Conservation (phyloP, 2,888 invertebrate species). For the Chloroclysta siterata region DNA sequence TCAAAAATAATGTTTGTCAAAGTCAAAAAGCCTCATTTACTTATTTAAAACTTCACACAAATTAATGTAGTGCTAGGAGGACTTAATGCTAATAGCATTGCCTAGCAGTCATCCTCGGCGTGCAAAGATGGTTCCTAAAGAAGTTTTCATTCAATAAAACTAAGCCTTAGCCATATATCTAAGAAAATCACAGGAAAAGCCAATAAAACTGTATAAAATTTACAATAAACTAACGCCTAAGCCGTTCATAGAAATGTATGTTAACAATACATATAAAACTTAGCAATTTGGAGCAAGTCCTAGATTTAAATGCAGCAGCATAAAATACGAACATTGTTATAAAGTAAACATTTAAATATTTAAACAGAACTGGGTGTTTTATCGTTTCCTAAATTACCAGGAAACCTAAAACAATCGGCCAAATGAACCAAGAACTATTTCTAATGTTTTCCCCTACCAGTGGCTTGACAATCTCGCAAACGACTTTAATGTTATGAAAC, state of each 20-base stretch:
- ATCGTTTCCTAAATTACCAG: slow-evolving; percentile 33
- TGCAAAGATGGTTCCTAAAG: too few relatives aligned
- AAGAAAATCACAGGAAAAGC: too few relatives aligned
- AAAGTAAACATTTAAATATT: slow-evolving; percentile 13
- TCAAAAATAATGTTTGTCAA: too few relatives aligned
- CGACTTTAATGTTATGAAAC: neutral
- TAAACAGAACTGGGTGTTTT: slow-evolving; percentile 21
- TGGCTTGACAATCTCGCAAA: neutral
- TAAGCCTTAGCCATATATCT: too few relatives aligned
- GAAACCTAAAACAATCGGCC: slow-evolving; percentile 32
- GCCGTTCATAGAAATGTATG: neutral
- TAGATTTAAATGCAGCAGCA: slow-evolving; percentile 1
- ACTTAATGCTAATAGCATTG: too few relatives aligned
- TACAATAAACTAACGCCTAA: too few relatives aligned
- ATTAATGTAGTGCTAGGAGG: too few relatives aligned
- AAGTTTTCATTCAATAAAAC: too few relatives aligned
- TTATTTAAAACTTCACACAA: too few relatives aligned
- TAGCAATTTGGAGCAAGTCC: neutral
- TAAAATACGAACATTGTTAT: slow-evolving; percentile 13
- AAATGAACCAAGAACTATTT: slow-evolving; percentile 33
- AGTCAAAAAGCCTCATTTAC: too few relatives aligned
- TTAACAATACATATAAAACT: neutral
- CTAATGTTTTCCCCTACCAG: slow-evolving; percentile 17
- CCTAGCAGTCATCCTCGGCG: too few relatives aligned
- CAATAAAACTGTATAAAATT: too few relatives aligned